Conservation (phyloP, 2,797 vertebrate genomes). For the Phataginus tricuspis region DNA sequence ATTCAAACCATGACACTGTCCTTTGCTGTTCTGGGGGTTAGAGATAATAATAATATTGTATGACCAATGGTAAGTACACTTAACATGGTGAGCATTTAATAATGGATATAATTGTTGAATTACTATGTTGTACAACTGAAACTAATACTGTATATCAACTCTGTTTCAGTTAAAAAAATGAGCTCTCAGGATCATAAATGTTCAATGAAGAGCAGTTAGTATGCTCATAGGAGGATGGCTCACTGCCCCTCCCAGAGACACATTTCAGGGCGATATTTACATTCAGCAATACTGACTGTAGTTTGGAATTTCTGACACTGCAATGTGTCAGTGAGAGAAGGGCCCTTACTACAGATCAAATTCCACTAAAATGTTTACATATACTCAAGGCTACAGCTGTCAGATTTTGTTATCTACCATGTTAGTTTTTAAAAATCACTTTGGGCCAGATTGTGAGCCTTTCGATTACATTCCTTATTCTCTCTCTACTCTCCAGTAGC, state of each 20-base stretch:
- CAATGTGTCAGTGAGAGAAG: not conserved
- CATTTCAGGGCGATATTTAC: not conserved
- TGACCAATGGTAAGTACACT: too few species aligned
- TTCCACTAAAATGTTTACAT: conserved; percentile 28
- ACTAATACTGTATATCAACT: too few species aligned
- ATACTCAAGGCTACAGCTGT: not conserved
- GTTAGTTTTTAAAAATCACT: conserved; percentile 9
- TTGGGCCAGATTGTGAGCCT: not conserved
- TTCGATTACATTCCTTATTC: not conserved
- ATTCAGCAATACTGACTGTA: not conserved
- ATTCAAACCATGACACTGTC: not conserved
- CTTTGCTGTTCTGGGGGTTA: not conserved
- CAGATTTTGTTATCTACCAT: conserved; percentile 9
- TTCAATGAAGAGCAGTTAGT: not conserved
- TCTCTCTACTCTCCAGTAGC: not conserved
- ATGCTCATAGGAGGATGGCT: not conserved
- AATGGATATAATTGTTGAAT: too few species aligned
- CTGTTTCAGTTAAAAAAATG: too few species aligned
- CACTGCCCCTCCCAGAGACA: not conserved
- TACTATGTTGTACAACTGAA: too few species aligned
- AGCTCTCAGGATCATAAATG: not conserved
- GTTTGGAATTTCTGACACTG: not conserved
- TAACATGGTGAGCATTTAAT: too few species aligned
- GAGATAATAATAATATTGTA: not conserved
- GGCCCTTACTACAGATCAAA: not conserved